phyloP scores from a whole-genome alignment of 1,140 invertebrate genomes.

The Dolichoris vasculosae region DNA sequence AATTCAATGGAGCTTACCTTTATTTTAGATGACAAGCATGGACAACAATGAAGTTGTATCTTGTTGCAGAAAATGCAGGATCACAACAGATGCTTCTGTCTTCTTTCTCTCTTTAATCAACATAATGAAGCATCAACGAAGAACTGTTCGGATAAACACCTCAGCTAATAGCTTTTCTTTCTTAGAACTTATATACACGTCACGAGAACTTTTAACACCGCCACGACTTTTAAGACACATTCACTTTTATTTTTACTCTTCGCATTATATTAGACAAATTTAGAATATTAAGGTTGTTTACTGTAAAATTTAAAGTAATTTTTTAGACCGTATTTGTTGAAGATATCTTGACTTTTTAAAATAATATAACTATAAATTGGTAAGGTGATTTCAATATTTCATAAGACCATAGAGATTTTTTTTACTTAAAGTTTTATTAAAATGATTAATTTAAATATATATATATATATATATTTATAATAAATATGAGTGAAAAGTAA shows the following conservation, averaged over 20 bases:
- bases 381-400: no score
- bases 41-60: background rate
- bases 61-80: background rate
- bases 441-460: no score
- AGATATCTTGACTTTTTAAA: no score
- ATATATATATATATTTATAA: no score
- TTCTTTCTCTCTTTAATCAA: background rate
- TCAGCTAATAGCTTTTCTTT: background rate
- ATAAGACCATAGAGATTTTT: no score
- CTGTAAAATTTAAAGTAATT: no score
- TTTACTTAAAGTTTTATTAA: no score
- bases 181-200: constrained; percentile 1
- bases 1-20: constrained; percentile 2
- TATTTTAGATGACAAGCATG: background rate
- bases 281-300: no score
- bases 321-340: no score
- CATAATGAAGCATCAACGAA: background rate
- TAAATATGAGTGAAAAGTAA: no score
- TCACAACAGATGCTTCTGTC: background rate
- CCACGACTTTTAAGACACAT: background rate
- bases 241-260: background rate
- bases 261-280: background rate
- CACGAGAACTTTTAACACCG: background rate
- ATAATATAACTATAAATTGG: no score
- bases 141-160: background rate